Evolutionary conservation across 2,113 vertebrate species (phyloP), one percentile per base, ranked within the genome.

Genomic region (Diphyllodes magnificus): DNA sequence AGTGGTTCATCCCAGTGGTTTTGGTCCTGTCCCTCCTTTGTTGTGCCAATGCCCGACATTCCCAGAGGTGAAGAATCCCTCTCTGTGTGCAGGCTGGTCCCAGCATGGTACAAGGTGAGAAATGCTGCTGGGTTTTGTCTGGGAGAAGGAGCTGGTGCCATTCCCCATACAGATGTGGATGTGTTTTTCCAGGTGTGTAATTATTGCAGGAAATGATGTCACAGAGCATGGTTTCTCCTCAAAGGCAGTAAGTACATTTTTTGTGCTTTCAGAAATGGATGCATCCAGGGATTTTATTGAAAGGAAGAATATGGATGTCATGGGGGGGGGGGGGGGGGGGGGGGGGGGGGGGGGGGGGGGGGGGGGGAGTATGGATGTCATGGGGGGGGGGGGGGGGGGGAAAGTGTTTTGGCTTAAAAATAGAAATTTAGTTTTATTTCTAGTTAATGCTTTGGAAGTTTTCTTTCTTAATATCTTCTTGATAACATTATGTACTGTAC

Each of bases 311-410:
- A 56, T 0, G 0, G 42, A 83, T 72, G 45, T 53, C 28, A 19
- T 1, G 0, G 3, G 3, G 0, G 37, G 37, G 37, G 37, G 37
- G 37, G 37, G 35, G 35, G 35, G 35, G 35, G 35, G 35, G 35
- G 35, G 35, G 35, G 35, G n/a, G n/a, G n/a, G n/a, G n/a, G n/a
- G n/a, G n/a, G n/a, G n/a, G n/a, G 0, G 3, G 3, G 0, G 37
- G 37, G 37, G 37, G 37, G 37, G 37, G 35, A n/a, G n/a, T 49
- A 56, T 0, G 0, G 42, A 83, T 72, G 45, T 53, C 35, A 35
- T 35, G 37, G 37, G 37, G 37, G 37, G 37, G 37, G 37, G 37
- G 37, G 37, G 3, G 3, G 0, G 0, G 3, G 3, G 0, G 0
- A 4, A 33, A 25, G 4, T 30, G 7, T 61, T 81, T 50, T 30